Percentiles rank a stretch among this genome's conserved stretches.
These are phyloP conservation scores for Helostoma temminkii DNA, from an alignment of 2,797 vertebrate genomes.

Conservation along the genomic window DNA sequence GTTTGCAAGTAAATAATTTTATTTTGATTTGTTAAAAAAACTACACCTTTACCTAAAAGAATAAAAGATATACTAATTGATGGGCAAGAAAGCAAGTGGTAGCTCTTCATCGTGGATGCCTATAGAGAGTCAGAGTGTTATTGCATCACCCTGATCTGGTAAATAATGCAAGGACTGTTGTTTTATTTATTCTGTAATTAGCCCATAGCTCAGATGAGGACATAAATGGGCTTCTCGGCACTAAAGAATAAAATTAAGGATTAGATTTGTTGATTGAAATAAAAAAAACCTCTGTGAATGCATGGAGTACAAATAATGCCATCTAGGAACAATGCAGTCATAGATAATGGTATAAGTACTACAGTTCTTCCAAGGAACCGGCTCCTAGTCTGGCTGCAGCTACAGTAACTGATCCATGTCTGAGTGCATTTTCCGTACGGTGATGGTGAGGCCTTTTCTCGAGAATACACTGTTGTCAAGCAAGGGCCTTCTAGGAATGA, in stretches of 20 bases:
- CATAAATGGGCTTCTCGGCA: slow-evolving; percentile 1
- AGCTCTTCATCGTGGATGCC: slow-evolving; percentile 30
- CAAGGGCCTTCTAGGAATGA: slow-evolving; percentile 49
- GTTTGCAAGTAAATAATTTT: too few species aligned
- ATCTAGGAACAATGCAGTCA: slow-evolving; percentile 37
- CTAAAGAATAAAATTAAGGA: slow-evolving; percentile 1
- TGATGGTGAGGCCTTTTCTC: slow-evolving; percentile 63
- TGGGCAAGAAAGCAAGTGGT: too few species aligned
- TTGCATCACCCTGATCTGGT: slow-evolving; percentile 33
- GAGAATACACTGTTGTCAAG: slow-evolving; percentile 53
- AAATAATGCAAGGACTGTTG: slow-evolving; percentile 32
- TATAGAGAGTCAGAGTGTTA: slow-evolving; percentile 29
- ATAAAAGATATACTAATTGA: too few species aligned
- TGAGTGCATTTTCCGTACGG: slow-evolving; percentile 74
- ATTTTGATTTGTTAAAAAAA: too few species aligned
- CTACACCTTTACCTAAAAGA: too few species aligned
- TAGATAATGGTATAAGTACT: slow-evolving; percentile 58
- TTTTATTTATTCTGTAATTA: slow-evolving; percentile 17
- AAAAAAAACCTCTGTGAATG: slow-evolving; percentile 10
- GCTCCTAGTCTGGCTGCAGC: slow-evolving; percentile 45
- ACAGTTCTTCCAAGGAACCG: slow-evolving; percentile 66
- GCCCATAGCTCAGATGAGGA: slow-evolving; percentile 12
- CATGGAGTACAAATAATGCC: slow-evolving; percentile 21
- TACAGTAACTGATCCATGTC: slow-evolving; percentile 66
- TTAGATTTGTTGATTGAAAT: slow-evolving; percentile 6